Evolutionary conservation across 2,797 vertebrate genomes (phyloP), one percentile per base, ranked within the genome.

Genomic region (Manis crassicaudata): DNA sequence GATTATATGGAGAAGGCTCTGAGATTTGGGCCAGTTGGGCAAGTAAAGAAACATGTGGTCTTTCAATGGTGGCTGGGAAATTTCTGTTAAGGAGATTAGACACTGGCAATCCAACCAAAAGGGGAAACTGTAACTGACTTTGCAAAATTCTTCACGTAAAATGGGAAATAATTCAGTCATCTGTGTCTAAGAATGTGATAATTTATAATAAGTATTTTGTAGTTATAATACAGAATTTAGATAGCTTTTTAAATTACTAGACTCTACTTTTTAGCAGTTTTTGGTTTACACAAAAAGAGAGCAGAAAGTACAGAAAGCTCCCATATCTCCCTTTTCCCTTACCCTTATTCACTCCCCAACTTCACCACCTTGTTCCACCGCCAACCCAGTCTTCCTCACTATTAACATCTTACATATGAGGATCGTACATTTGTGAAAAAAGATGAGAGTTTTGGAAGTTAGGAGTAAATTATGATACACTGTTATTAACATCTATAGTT

Each of bases 181-280:
- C 65, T 7, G 27, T 84, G 77, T 67, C 62, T 32, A 75, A 62
- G 16, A 75, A 84, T 43, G 43, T 6, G 6, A 46, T 21, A 82
- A 60, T 40, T 50, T 72, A 1, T 73, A 90, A 84, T n/a, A 35
- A 79, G 50, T 23, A 90, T 90, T 94, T 95, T 92, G 40, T 65
- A 13, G 17, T 93, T 13, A 77, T 35, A 60, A 8, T 60, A 88
- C 88, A 60, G 17, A 43, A 2, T 75, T 79, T 60, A 68, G 21
- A 90, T 81, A 75, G 35, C 37, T 21, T 68, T 37, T 37, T 56
- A 18, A 93, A 58, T 62, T 88, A 80, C 37, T 76, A 60, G 54
- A 68, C 62, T 83, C 56, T 63, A 56, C n/a, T 76, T 85, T 92
- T 84, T 76, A 76, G 23, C 54, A 82, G n/a, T 54, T 77, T 80